phyloP scores from a whole-genome alignment of 2,797 vertebrate genomes.

The Lophius americanus region DNA sequence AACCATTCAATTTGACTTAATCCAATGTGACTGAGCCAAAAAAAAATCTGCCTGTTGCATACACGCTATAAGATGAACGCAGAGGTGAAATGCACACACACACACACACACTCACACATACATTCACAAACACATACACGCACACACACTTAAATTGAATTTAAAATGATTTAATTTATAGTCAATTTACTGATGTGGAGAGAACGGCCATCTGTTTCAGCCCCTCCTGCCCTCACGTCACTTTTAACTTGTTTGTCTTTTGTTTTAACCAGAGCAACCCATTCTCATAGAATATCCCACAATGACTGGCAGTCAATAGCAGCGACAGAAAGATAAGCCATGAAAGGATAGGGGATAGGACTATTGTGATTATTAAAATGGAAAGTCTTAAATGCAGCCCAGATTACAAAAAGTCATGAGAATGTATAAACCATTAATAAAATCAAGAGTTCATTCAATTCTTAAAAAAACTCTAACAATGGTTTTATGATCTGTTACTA shows the following conservation, averaged over 20 bases:
- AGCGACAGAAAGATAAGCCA: constrained; percentile 28
- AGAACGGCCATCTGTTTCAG: constrained; percentile 61
- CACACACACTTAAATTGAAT: constrained; percentile 36
- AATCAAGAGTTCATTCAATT: too few relatives aligned
- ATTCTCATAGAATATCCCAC: constrained; percentile 33
- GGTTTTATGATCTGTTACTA: too few relatives aligned
- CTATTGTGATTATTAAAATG: constrained; percentile 40
- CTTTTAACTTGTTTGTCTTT: constrained; percentile 20
- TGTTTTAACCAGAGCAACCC: constrained; percentile 40
- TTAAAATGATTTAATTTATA: constrained; percentile 75
- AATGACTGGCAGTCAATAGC: constrained; percentile 6
- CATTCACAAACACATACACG: not conserved
- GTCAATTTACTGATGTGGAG: constrained; percentile 68
- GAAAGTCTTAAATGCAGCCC: constrained; percentile 8
- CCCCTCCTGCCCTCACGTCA: constrained; percentile 31
- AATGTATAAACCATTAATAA: too few relatives aligned
- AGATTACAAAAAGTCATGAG: not conserved
- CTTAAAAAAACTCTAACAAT: too few relatives aligned
- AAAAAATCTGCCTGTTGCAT: constrained; percentile 5
- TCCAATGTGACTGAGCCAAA: constrained; percentile 30
- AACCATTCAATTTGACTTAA: constrained; percentile 51
- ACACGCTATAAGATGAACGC: constrained; percentile 20
- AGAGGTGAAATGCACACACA: not conserved
- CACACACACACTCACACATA: too few relatives aligned
- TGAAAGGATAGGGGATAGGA: constrained; percentile 9